Evolutionary conservation across 2,888 invertebrate genomes (phyloP), one percentile per base, ranked within the genome.

Genomic region (Chrysolina americana): DNA sequence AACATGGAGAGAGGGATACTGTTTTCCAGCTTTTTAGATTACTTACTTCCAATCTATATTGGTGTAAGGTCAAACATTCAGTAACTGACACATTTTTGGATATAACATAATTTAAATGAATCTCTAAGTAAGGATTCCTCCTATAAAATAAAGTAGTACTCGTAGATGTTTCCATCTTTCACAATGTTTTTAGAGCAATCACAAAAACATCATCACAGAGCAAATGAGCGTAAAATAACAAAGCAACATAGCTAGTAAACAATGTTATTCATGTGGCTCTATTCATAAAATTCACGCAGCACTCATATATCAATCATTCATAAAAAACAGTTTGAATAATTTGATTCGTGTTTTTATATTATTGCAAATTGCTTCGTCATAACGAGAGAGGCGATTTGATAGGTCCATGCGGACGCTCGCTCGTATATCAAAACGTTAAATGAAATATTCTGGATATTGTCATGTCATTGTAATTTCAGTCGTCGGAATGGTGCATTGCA

Each of bases 391-490:
- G 36, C 23, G 28, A 23, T 59, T 59, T 4, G 28, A 15, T 36
- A 59, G 2, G 59, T 59, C 36, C 10, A 23, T 59, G 36, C n/a
- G 59, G 36, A 17, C 59, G 28, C 6, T 59, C 59, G 28, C 6
- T 59, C 59, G 15, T 59, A 59, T 28, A 59, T 59, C 59, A 59
- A 59, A 59, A 28, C n/a, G 59, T 28, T 23, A 36, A 59, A 59
- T 59, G 48, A 59, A 73, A 75, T 73, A 73, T 73, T 66, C 73
- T 68, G 71, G 70, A 68, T 70, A 68, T 41, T 70, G 71, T 76
- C 71, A 65, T 62, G 62, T 65, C 65, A 53, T 50, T 44, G 63
- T 50, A 59, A 59, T 28, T 59, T 6, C n/a, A 62, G 36, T 53
- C 62, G 73, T 73, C 56, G 68, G 56, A 72, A 68, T 62, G 48